Evolutionary conservation across 2,797 vertebrate genomes (phyloP).

Genomic region (Balearica regulorum): DNA sequence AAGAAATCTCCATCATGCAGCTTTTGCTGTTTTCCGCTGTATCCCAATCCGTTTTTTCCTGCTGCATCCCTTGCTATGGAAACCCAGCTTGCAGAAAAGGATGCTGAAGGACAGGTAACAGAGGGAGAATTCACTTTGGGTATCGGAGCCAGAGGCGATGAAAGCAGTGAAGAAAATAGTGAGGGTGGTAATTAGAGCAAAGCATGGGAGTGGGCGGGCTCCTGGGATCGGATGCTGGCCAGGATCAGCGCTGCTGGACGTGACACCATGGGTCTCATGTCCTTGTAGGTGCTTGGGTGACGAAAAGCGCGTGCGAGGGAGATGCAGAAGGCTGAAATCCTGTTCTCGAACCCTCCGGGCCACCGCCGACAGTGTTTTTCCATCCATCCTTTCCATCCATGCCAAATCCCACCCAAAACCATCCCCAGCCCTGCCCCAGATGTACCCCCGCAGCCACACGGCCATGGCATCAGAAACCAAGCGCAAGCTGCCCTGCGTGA

Average conservation of each 20-base stretch:
- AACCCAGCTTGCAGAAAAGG: rapidly evolving
- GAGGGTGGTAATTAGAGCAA: background rate
- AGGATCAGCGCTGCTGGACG: background rate
- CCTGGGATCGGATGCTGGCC: background rate
- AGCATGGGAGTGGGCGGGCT: background rate
- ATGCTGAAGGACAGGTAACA: background rate
- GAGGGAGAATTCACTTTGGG: background rate
- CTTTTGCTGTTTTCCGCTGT: background rate
- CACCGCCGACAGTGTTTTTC: background rate
- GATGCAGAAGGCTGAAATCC: background rate
- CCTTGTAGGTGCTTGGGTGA: background rate
- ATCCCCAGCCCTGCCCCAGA: background rate
- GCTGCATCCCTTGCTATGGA: background rate
- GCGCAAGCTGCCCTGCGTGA: rapidly evolving
- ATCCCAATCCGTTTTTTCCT: background rate
- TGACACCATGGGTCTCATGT: background rate
- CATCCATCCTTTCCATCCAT: background rate
- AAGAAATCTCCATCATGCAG: rapidly evolving
- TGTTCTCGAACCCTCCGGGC: background rate
- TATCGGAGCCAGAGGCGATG: background rate
- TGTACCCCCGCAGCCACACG: background rate
- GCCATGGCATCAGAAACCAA: background rate
- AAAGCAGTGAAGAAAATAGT: background rate
- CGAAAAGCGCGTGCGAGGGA: rapidly evolving
- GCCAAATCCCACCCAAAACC: background rate